A percentile compares a stretch with the other conserved stretches of the same genome.
Conservation (phyloP, 2,113 vertebrate genomes). For the Grantiella picta region DNA sequence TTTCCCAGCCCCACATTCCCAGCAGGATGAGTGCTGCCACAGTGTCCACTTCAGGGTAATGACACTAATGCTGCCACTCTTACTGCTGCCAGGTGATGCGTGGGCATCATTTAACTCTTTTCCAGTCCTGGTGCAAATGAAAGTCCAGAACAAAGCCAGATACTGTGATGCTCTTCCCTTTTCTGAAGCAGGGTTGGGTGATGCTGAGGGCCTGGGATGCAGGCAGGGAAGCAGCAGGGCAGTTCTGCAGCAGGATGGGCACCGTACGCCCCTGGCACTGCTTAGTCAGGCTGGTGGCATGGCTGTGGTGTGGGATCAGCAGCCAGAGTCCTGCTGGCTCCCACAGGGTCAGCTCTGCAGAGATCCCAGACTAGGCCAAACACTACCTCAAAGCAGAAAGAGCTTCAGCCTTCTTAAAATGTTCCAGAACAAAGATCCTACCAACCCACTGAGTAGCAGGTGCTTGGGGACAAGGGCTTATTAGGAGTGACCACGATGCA, state of each 20-base stretch:
- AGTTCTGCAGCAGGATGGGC: not conserved
- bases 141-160: not conserved
- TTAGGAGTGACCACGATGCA: not conserved
- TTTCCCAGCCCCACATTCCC: not conserved
- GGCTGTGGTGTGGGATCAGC: not conserved
- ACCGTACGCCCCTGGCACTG: accelerated
- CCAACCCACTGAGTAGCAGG: not conserved
- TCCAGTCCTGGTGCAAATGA: not conserved
- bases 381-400: not conserved
- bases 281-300: accelerated
- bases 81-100: not conserved
- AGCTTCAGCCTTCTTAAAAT: not conserved
- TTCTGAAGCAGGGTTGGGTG: not conserved
- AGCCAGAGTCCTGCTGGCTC: not conserved
- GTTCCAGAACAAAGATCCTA: slow-evolving; percentile 1
- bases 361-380: not conserved
- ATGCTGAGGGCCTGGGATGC: not conserved
- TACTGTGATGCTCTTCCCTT: not conserved
- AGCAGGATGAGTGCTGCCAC: not conserved
- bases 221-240: not conserved
- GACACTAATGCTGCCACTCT: not conserved
- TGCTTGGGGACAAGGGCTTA: not conserved
- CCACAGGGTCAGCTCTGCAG: not conserved
- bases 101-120: not conserved
- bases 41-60: not conserved